Conservation (phyloP, 2,888 invertebrate genomes). For the Xanthorhoe designata region DNA sequence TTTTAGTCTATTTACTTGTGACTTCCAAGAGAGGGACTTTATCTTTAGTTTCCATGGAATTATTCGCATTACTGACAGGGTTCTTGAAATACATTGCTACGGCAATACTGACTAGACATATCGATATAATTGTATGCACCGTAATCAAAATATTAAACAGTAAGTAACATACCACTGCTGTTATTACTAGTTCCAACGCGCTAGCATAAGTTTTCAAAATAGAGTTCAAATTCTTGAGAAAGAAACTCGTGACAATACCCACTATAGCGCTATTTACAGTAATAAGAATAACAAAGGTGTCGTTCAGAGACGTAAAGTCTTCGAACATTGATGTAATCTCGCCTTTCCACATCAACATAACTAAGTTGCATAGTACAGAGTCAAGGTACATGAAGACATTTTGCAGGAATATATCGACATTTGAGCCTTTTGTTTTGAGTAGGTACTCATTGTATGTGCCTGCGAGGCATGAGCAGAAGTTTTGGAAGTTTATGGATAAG, state of each 20-base stretch:
- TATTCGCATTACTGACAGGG: constrained; percentile 89
- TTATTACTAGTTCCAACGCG: constrained; percentile 95
- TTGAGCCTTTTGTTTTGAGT: constrained; percentile 93
- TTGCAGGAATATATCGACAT: constrained; percentile 95
- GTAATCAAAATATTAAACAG: constrained; percentile 94
- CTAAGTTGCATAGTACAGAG: constrained; percentile 96
- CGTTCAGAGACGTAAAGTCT: constrained; percentile 83
- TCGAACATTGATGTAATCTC: constrained; percentile 87
- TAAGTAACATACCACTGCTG: constrained; percentile 94
- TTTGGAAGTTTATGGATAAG: constrained; percentile 90
- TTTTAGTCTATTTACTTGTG: constrained; percentile 32
- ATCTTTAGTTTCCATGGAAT: constrained; percentile 52
- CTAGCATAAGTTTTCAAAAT: constrained; percentile 98
- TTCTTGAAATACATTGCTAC: constrained; percentile 95
- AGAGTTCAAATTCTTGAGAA: constrained; percentile 96
- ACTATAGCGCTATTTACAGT: constrained; percentile 95
- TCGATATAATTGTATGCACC: constrained; percentile 92
- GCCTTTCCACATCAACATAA: constrained; percentile 89
- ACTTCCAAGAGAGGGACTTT: constrained; percentile 66
- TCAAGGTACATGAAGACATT: constrained; percentile 98
- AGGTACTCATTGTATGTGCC: constrained; percentile 98
- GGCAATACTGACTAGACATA: constrained; percentile 92
- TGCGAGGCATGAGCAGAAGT: constrained; percentile 96
- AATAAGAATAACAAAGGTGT: constrained; percentile 91
- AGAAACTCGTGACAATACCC: constrained; percentile 97